Percentiles rank a stretch among this genome's conserved stretches.
These are phyloP conservation scores for Cirrhinus mrigala DNA, from an alignment of 2,797 vertebrate genomes.

Conservation along the genomic window DNA sequence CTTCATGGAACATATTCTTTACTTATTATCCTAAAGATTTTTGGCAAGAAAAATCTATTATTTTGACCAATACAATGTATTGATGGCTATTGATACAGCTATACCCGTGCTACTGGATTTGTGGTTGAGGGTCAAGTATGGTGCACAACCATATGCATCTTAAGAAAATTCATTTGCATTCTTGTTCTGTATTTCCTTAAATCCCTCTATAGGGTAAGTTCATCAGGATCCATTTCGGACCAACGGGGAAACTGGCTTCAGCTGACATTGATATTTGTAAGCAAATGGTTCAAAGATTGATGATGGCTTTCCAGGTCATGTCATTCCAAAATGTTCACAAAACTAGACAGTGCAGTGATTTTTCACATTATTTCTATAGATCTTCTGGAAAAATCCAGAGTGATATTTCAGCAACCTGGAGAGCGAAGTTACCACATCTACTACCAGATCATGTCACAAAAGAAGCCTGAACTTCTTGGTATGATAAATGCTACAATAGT, in stretches of 20 bases:
- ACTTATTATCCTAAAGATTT: no score
- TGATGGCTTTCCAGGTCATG: neutral
- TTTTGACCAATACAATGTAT: no score
- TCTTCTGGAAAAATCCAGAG: conserved; percentile 96
- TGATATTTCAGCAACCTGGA: conserved; percentile 95
- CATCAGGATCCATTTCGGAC: conserved; percentile 95
- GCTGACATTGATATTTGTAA: conserved; percentile 94
- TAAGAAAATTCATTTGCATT: neutral
- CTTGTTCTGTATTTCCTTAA: neutral
- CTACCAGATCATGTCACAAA: conserved; percentile 96
- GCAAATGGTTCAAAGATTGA: conserved; percentile 63
- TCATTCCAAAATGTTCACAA: neutral
- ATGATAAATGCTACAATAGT: conserved; percentile 1
- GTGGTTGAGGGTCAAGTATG: no score
- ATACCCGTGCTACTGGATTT: no score
- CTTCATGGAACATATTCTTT: no score
- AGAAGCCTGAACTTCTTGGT: conserved; percentile 93
- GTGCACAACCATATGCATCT: neutral
- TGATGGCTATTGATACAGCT: no score
- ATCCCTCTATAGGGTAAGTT: conserved; percentile 86
- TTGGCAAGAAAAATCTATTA: no score
- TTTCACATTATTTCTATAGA: conserved; percentile 74
- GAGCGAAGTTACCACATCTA: conserved; percentile 95
- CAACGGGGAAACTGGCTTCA: conserved; percentile 91
- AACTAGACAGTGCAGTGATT: neutral